These are phyloP conservation scores for Nicator chloris DNA, from an alignment of 2,113 vertebrate genomes.

Conservation along the genomic window DNA sequence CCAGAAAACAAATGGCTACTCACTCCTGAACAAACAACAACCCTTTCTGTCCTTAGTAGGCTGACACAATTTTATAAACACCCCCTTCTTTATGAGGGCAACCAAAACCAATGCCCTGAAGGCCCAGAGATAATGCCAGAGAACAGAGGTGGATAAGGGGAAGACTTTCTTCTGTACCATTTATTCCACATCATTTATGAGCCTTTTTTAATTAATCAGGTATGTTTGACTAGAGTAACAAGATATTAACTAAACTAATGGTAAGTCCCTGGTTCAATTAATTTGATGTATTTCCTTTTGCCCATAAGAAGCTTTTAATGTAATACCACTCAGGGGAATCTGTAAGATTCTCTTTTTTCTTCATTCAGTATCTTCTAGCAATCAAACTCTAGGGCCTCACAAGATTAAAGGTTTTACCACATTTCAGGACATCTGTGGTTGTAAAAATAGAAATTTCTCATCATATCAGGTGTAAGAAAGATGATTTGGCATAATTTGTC, in stretches of 20 bases:
- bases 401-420: background rate
- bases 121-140: background rate
- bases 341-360: background rate
- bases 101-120: background rate
- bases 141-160: background rate
- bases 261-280: background rate
- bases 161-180: background rate
- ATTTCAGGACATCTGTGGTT: constrained; percentile 21
- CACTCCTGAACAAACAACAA: background rate
- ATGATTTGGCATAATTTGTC: constrained; percentile 57
- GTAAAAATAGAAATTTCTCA: constrained; percentile 25
- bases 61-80: background rate
- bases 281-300: background rate
- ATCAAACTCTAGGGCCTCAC: background rate
- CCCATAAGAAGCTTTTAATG: background rate
- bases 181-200: background rate
- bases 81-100: background rate
- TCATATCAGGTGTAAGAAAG: constrained; percentile 46
- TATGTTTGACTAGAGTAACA: background rate
- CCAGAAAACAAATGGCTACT: background rate
- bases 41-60: background rate
- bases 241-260: background rate
- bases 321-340: background rate
- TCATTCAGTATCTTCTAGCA: background rate
- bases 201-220: background rate